These are phyloP conservation scores for Aromia moschata DNA, from an alignment of 2,888 invertebrate species.

Conservation along the genomic window DNA sequence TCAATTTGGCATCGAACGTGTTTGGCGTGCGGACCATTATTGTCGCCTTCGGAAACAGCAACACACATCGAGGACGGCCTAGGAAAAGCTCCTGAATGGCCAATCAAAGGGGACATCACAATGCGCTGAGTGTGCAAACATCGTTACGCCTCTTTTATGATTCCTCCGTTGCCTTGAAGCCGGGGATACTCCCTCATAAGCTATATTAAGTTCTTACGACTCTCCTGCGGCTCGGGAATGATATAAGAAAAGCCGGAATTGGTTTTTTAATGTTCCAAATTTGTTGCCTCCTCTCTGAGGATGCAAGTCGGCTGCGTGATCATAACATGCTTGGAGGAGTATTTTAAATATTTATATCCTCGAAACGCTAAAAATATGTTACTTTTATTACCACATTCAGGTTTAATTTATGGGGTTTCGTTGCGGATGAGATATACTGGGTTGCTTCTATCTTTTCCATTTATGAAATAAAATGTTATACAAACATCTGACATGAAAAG, in stretches of 20 bases:
- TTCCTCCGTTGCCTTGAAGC: conserved; percentile 8
- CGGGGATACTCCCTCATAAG: conserved; percentile 13
- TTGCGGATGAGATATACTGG: no score
- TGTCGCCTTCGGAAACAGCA: conserved; percentile 23
- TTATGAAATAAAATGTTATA: no score
- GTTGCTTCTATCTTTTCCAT: no score
- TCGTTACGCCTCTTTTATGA: conserved; percentile 22
- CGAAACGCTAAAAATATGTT: no score
- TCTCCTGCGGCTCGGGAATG: conserved; percentile 8
- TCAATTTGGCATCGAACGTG: conserved; percentile 28
- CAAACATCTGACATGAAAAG: no score
- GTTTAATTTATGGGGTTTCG: no score
- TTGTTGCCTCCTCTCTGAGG: conserved; percentile 7
- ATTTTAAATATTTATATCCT: not conserved
- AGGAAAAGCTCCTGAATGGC: conserved; percentile 14
- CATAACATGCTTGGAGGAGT: not conserved
- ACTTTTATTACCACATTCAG: no score
- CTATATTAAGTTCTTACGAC: conserved; percentile 20
- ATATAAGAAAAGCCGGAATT: conserved; percentile 15
- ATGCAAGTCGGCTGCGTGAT: conserved; percentile 1
- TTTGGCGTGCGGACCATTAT: conserved; percentile 24
- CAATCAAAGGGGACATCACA: conserved; percentile 25
- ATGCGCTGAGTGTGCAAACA: conserved; percentile 26
- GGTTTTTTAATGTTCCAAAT: conserved; percentile 15
- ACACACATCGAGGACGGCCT: conserved; percentile 18